These are phyloP conservation scores for Brachylomia viminalis DNA, from an alignment of 2,888 invertebrate species.

Conservation along the genomic window DNA sequence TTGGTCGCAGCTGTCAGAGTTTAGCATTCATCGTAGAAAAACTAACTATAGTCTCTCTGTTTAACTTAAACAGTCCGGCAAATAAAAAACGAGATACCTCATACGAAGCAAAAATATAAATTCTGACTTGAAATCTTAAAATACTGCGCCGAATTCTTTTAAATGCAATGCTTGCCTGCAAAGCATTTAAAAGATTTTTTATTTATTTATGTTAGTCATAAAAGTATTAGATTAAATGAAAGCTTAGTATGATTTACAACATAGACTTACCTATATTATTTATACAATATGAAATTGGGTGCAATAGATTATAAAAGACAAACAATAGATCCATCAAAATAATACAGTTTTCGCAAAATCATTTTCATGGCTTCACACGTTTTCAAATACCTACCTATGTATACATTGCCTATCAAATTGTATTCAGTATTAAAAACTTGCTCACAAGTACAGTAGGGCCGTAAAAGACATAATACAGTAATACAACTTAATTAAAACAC, in stretches of 20 bases:
- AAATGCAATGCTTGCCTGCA: too few species aligned
- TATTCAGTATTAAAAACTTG: not conserved
- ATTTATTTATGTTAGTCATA: not conserved
- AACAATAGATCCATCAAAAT: not conserved
- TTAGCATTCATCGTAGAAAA: slow-evolving; percentile 10
- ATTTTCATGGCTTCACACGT: not conserved
- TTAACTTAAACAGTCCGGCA: not conserved
- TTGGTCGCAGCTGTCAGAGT: not conserved
- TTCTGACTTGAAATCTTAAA: not conserved
- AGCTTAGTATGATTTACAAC: not conserved
- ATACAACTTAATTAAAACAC: slow-evolving; percentile 14
- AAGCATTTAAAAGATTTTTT: not conserved
- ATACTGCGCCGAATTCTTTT: not conserved
- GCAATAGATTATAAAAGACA: not conserved
- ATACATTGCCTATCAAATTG: not conserved
- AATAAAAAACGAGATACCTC: not conserved
- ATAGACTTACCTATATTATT: too few species aligned
- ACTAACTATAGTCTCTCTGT: not conserved
- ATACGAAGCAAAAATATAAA: not conserved
- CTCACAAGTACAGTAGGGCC: not conserved
- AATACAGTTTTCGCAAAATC: not conserved
- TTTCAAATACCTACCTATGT: too few species aligned
- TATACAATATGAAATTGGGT: not conserved
- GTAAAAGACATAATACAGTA: not conserved
- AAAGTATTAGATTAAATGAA: not conserved